Conservation (phyloP, 2,797 vertebrate species). For the Rhinogobio ventralis region DNA sequence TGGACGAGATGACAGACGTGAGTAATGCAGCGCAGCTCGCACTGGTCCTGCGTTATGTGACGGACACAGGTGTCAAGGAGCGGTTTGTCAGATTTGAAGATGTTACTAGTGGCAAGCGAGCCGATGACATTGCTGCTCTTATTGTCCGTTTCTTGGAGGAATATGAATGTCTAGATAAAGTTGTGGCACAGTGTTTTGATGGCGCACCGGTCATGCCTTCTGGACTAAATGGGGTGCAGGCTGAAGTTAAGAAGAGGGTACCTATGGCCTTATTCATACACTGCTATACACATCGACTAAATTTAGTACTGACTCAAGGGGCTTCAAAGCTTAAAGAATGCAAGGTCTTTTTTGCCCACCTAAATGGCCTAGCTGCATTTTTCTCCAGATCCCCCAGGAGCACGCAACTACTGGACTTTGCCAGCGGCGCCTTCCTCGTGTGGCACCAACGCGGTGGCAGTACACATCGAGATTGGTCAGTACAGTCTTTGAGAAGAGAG, state of each 20-base stretch:
- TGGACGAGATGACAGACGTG: conserved; percentile 45
- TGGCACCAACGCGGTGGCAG: conserved; percentile 28
- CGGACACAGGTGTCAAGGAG: conserved; percentile 52
- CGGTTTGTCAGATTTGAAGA: conserved; percentile 51
- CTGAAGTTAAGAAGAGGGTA: conserved; percentile 49
- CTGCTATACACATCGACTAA: neutral
- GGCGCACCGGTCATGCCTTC: conserved; percentile 40
- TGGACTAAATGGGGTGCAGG: conserved; percentile 56
- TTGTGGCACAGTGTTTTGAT: conserved; percentile 57
- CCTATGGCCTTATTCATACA: conserved; percentile 52
- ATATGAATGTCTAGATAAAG: conserved; percentile 51
- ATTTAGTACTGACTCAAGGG: conserved; percentile 6
- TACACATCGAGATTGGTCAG: conserved; percentile 14
- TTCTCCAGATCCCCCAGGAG: conserved; percentile 44
- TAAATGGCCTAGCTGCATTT: conserved; percentile 50
- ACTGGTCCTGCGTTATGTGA: conserved; percentile 39
- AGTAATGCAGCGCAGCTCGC: conserved; percentile 46
- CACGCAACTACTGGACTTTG: conserved; percentile 41
- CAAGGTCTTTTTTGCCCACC: conserved; percentile 45
- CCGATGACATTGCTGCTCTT: conserved; percentile 42
- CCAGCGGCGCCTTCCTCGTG: conserved; percentile 13
- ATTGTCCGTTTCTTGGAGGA: conserved; percentile 49
- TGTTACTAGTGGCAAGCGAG: conserved; percentile 43
- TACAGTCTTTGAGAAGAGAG: conserved; percentile 11
- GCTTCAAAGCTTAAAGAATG: conserved; percentile 16